Percentiles rank a stretch among this genome's conserved stretches.
Evolutionary conservation across 2,797 vertebrate species (phyloP).

Genomic region (Cygnus olor): DNA sequence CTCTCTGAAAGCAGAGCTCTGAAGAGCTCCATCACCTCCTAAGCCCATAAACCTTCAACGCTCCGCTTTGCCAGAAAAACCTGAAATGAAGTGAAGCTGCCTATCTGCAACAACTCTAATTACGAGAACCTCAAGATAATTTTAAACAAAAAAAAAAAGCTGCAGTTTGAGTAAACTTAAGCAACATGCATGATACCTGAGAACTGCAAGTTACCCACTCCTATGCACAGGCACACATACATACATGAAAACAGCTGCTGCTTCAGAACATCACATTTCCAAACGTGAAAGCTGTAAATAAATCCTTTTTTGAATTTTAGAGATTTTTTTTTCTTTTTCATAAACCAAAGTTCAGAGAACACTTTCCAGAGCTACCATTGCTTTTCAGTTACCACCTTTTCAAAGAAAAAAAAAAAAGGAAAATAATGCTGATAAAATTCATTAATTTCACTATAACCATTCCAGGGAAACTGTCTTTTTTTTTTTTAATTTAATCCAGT

Average conservation of each 20-base stretch:
- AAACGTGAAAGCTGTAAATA: background rate
- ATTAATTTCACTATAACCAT: background rate
- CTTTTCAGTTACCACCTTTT: background rate
- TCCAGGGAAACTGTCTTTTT: background rate
- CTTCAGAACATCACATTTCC: conserved; percentile 29
- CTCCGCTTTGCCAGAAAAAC: background rate
- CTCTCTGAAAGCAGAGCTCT: conserved; percentile 16
- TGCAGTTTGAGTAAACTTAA: background rate
- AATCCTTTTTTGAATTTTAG: background rate
- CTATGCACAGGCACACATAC: background rate
- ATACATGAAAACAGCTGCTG: conserved; percentile 26
- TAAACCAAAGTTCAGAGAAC: conserved; percentile 4
- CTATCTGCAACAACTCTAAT: background rate
- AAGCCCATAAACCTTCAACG: conserved; percentile 5
- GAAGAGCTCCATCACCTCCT: conserved; percentile 4
- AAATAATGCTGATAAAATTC: background rate
- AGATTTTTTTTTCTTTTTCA: background rate
- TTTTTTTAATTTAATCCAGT: background rate
- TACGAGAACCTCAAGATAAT: background rate
- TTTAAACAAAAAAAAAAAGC: background rate
- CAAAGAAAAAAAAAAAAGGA: background rate
- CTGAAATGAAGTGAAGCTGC: background rate
- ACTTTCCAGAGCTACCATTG: background rate
- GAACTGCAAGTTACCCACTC: background rate
- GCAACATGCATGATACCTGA: background rate